Conservation (phyloP, 1,140 invertebrate species). For the Platorchestia sp. region DNA sequence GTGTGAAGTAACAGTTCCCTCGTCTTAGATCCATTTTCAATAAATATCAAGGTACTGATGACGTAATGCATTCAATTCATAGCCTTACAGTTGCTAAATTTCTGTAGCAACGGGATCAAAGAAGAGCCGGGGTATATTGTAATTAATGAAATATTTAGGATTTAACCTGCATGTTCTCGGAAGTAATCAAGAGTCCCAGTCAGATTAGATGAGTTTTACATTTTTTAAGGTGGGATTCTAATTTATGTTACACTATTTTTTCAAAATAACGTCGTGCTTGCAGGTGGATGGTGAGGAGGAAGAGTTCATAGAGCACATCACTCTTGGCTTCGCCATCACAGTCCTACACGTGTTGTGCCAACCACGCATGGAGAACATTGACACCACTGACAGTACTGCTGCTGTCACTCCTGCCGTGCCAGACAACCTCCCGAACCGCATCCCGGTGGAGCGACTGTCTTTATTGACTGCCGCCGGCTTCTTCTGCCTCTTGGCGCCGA, state of each 20-base stretch:
- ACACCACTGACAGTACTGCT: neutral
- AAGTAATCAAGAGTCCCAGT: neutral
- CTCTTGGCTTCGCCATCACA: slow-evolving; percentile 55
- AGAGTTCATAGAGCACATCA: slow-evolving; percentile 56
- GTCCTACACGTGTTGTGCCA: slow-evolving; percentile 58
- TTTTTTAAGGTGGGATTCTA: neutral
- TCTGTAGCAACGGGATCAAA: too few species aligned
- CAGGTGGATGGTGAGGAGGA: slow-evolving; percentile 45
- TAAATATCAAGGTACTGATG: too few species aligned
- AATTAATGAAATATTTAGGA: neutral
- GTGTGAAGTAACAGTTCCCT: too few species aligned
- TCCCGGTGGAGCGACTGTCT: slow-evolving; percentile 42
- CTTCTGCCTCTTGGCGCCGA: slow-evolving; percentile 55
- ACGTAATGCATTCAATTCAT: too few species aligned
- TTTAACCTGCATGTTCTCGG: neutral
- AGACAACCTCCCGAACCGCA: slow-evolving; percentile 34
- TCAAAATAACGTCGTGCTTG: neutral
- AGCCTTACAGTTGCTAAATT: too few species aligned
- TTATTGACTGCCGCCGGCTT: slow-evolving; percentile 52
- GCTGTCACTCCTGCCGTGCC: neutral
- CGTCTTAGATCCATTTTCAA: too few species aligned
- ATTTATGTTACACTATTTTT: neutral
- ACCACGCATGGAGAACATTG: slow-evolving; percentile 45
- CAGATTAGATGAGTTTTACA: neutral
- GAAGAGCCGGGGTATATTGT: neutral